phyloP scores from a whole-genome alignment of 2,888 invertebrate genomes.

The Orthosia cruda region DNA sequence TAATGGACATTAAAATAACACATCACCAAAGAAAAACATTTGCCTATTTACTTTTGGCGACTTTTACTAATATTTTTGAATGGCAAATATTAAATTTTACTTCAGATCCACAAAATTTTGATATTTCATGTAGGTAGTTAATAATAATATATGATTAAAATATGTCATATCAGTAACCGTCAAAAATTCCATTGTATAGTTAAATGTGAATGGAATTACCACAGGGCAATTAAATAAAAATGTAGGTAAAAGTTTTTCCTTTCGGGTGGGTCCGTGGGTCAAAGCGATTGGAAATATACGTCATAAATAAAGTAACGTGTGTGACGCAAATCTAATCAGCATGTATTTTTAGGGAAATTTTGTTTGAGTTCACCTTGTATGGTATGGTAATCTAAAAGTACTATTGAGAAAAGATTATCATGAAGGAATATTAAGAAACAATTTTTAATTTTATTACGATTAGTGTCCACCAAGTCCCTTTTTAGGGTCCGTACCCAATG shows the following conservation, averaged over 20 bases:
- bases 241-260: conserved; percentile 11
- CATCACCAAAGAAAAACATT: conserved; percentile 18
- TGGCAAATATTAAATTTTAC: conserved; percentile 3
- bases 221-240: conserved; percentile 19
- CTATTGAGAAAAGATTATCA: too few species aligned
- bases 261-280: neutral
- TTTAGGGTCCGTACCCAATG: too few species aligned
- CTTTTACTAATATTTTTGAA: conserved; percentile 20
- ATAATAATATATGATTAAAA: neutral
- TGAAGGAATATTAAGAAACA: too few species aligned
- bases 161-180: conserved; percentile 10
- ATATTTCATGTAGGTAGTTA: neutral
- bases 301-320: neutral
- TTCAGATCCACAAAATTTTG: neutral
- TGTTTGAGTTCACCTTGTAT: neutral
- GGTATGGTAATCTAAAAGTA: too few species aligned
- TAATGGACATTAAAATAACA: conserved; percentile 13
- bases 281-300: neutral
- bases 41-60: neutral
- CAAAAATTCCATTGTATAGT: conserved; percentile 21
- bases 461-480: too few species aligned
- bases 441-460: too few species aligned
- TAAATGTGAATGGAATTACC: conserved; percentile 35
- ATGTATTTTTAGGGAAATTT: conserved; percentile 11
- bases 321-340: neutral